These are phyloP conservation scores for Dendropsophus ebraccatus DNA, from an alignment of 2,113 vertebrate species.

Conservation along the genomic window DNA sequence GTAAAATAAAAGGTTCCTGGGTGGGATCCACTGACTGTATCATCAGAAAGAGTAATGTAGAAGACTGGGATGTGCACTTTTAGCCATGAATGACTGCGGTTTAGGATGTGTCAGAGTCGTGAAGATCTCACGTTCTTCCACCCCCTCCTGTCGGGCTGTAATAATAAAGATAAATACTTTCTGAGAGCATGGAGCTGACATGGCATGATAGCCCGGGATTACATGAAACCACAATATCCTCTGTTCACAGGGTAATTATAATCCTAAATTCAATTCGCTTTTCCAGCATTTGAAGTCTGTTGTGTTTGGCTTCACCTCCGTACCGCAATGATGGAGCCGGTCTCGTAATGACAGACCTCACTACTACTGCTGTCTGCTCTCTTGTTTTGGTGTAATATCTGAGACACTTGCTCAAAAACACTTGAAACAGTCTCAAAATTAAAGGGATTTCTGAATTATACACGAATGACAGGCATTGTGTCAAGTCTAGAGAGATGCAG, in stretches of 20 bases:
- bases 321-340: background rate
- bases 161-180: background rate
- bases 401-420: background rate
- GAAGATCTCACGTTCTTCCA: background rate
- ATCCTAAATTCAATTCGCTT: background rate
- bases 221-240: background rate
- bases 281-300: slow-evolving; percentile 4
- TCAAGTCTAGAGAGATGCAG: too few relatives aligned
- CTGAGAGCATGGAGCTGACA: background rate
- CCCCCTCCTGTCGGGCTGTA: background rate
- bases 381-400: background rate
- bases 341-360: background rate
- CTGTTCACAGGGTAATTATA: background rate
- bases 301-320: background rate
- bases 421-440: background rate
- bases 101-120: background rate
- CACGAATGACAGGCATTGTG: too few relatives aligned
- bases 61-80: background rate
- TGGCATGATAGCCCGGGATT: background rate
- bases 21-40: too few relatives aligned
- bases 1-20: too few relatives aligned
- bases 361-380: background rate
- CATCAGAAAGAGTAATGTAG: background rate
- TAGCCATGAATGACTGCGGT: background rate
- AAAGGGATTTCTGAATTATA: background rate